Percentiles rank a stretch among this genome's conserved stretches.
These are phyloP conservation scores for Heliconius charithonia DNA, from an alignment of 2,888 invertebrate genomes.

Conservation along the genomic window DNA sequence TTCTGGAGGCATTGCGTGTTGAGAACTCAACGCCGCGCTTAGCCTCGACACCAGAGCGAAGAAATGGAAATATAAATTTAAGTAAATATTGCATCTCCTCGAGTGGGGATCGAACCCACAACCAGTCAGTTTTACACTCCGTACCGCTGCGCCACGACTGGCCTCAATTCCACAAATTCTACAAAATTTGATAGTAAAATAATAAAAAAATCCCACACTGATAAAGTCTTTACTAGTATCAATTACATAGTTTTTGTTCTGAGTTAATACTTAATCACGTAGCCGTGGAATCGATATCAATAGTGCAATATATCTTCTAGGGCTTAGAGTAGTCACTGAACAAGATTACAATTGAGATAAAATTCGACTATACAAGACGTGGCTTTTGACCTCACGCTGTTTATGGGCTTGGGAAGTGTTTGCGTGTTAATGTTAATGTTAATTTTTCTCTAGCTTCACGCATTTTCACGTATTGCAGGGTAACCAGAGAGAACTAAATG, in stretches of 20 bases:
- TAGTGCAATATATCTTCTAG: constrained; percentile 58
- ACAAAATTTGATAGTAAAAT: background rate
- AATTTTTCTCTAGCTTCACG: background rate
- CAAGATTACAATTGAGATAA: constrained; percentile 68
- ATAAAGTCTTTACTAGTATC: background rate
- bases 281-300: constrained; percentile 56
- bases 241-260: constrained; percentile 15
- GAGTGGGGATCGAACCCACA: too few species aligned
- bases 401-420: constrained; percentile 28
- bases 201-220: background rate
- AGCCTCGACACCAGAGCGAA: too few species aligned
- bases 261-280: constrained; percentile 51
- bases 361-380: constrained; percentile 55
- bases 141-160: too few species aligned
- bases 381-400: constrained; percentile 54
- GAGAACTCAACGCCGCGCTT: too few species aligned
- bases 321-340: constrained; percentile 57
- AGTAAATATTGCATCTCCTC: too few species aligned
- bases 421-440: background rate
- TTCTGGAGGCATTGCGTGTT: too few species aligned
- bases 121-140: too few species aligned
- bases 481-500: background rate
- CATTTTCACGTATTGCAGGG: background rate
- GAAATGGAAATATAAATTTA: too few species aligned
- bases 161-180: too few species aligned